Conservation (phyloP, 2,113 vertebrate species). For the Brachyhypopomus occidentalis region DNA sequence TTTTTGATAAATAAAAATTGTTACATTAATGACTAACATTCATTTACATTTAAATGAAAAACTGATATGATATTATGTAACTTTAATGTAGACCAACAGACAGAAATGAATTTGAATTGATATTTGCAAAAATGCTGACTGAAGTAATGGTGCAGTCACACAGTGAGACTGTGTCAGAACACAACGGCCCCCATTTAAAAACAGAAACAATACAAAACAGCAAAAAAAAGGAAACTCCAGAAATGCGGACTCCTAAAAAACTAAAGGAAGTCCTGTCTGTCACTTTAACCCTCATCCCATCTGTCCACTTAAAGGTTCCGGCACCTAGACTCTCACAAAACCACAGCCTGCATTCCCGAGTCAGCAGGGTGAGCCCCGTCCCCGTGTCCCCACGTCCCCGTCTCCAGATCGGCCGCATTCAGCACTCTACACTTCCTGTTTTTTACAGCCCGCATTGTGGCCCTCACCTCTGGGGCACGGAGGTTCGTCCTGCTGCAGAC, state of each 20-base stretch:
- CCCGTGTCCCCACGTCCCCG: too few relatives aligned
- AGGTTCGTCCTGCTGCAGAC: not conserved
- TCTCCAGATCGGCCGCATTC: slow-evolving; percentile 15
- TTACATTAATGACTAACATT: too few relatives aligned
- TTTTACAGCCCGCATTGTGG: not conserved
- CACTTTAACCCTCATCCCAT: slow-evolving; percentile 42
- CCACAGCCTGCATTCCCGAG: not conserved
- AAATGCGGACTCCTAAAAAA: slow-evolving; percentile 67
- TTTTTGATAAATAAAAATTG: too few relatives aligned
- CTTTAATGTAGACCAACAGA: too few relatives aligned
- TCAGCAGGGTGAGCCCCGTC: slow-evolving; percentile 43
- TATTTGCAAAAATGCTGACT: too few relatives aligned
- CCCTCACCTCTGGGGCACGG: not conserved
- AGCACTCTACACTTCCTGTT: slow-evolving; percentile 55
- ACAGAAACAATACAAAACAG: not conserved
- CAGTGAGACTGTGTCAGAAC: too few relatives aligned
- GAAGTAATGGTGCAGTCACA: too few relatives aligned
- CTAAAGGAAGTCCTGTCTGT: slow-evolving; percentile 63
- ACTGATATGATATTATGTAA: too few relatives aligned
- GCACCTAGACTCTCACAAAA: slow-evolving; percentile 23
- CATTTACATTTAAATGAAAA: too few relatives aligned
- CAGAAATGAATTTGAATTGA: too few relatives aligned
- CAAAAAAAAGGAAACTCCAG: slow-evolving; percentile 62
- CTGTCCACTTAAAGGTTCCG: slow-evolving; percentile 30
- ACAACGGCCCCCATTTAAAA: too few relatives aligned